Percentiles rank a stretch among this genome's conserved stretches.
Evolutionary conservation across 2,797 vertebrate species (phyloP).

Genomic region (Tarsius wallacei): DNA sequence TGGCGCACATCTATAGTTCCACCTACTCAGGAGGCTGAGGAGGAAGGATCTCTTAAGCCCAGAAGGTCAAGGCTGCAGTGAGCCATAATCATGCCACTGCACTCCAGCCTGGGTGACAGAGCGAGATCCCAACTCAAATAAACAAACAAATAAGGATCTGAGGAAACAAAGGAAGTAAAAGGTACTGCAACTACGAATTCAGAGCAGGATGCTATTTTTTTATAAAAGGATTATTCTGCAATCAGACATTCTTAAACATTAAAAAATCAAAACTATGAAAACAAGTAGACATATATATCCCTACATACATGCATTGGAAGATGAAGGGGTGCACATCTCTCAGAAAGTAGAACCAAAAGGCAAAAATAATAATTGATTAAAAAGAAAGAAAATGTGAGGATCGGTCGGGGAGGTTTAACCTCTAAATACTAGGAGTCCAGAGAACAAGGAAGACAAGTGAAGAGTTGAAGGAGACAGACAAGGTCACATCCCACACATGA

Average conservation of each 20-base stretch:
- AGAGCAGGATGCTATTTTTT: not conserved
- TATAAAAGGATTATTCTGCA: not conserved
- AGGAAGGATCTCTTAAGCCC: too few relatives aligned
- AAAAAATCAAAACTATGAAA: not conserved
- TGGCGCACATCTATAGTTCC: too few relatives aligned
- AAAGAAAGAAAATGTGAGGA: not conserved
- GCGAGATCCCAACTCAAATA: too few relatives aligned
- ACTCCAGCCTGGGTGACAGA: too few relatives aligned
- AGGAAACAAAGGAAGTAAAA: not conserved
- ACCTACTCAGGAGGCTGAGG: too few relatives aligned
- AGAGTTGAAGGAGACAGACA: not conserved
- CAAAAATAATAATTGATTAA: not conserved
- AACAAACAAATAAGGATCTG: not conserved
- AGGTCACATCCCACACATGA: not conserved
- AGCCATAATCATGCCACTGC: too few relatives aligned
- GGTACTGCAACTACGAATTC: not conserved
- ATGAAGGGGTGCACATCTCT: not conserved
- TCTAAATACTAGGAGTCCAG: not conserved
- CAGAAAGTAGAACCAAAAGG: not conserved
- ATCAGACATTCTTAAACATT: not conserved
- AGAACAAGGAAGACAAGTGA: not conserved
- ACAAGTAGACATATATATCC: rapidly evolving
- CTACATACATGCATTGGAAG: not conserved
- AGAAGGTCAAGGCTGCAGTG: too few relatives aligned
- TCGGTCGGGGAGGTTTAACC: not conserved